Evolutionary conservation across 2,888 invertebrate genomes (phyloP).

Genomic region (Neelides folsomi): DNA sequence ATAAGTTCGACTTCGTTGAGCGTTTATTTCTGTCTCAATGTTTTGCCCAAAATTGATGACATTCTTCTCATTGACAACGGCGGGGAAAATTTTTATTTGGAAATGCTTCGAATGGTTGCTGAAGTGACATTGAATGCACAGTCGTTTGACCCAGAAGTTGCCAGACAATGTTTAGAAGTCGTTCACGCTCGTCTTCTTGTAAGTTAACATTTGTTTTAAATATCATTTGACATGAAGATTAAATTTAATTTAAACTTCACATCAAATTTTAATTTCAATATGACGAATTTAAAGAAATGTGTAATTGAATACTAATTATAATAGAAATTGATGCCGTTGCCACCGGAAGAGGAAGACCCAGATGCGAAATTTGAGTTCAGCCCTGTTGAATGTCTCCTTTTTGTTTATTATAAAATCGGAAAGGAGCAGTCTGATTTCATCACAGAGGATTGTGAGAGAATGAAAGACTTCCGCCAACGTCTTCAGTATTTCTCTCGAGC

Average conservation of each 20-base stretch:
- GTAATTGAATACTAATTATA: conserved; percentile 27
- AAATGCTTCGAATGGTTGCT: conserved; percentile 71
- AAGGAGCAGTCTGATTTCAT: conserved; percentile 64
- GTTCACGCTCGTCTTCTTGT: conserved; percentile 68
- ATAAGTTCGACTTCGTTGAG: conserved; percentile 75
- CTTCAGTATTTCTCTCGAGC: conserved; percentile 84
- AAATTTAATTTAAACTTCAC: background rate
- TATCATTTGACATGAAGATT: too few relatives aligned
- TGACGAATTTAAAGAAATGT: background rate
- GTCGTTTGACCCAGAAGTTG: conserved; percentile 47
- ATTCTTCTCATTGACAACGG: conserved; percentile 49
- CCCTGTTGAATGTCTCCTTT: conserved; percentile 82
- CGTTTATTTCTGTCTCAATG: conserved; percentile 67
- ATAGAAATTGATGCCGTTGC: conserved; percentile 76
- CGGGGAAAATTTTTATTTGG: conserved; percentile 52
- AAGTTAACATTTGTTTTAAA: conserved; percentile 35
- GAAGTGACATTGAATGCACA: conserved; percentile 58
- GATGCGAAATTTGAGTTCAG: conserved; percentile 71
- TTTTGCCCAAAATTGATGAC: conserved; percentile 59
- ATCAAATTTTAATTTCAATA: background rate
- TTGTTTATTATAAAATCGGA: conserved; percentile 57
- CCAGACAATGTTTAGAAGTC: conserved; percentile 57
- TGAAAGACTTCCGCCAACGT: conserved; percentile 74
- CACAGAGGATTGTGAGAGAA: conserved; percentile 52
- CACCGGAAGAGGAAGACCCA: conserved; percentile 44